Conservation (phyloP, 2,888 invertebrate genomes). For the Latrodectus hesperus region DNA sequence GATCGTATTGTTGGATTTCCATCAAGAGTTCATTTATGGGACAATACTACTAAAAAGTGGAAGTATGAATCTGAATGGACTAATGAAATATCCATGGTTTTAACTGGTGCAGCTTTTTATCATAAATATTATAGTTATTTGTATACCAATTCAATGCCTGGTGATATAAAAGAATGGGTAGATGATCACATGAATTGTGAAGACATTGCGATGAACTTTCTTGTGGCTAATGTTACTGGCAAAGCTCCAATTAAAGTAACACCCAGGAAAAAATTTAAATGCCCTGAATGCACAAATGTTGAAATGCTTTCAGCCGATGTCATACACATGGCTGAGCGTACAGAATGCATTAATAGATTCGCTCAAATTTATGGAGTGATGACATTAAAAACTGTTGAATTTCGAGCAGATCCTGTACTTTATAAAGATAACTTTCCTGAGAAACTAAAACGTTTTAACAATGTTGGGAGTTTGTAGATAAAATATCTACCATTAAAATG, state of each 20-base stretch:
- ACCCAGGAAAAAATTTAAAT: conserved; percentile 96
- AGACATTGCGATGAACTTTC: conserved; percentile 98
- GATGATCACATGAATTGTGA: conserved; percentile 98
- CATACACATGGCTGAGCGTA: conserved; percentile 91
- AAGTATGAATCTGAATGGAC: conserved; percentile 98
- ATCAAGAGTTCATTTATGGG: conserved; percentile 94
- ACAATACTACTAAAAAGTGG: conserved; percentile 89
- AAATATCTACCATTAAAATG: no score
- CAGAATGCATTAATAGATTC: conserved; percentile 89
- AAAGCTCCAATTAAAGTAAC: conserved; percentile 92
- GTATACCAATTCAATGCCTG: conserved; percentile 91
- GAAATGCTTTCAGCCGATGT: conserved; percentile 91
- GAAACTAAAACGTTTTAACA: conserved; percentile 89
- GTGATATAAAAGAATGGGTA: conserved; percentile 89
- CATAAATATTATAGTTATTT: conserved; percentile 97
- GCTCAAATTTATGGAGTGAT: conserved; percentile 87
- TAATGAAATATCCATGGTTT: conserved; percentile 92
- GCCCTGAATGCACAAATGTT: conserved; percentile 93
- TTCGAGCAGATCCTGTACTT: conserved; percentile 94
- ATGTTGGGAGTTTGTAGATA: conserved; percentile 87
- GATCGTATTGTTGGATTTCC: conserved; percentile 97
- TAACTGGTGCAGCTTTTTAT: conserved; percentile 97
- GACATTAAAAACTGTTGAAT: conserved; percentile 92
- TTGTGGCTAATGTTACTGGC: conserved; percentile 92
- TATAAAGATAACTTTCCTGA: conserved; percentile 90